These are phyloP conservation scores for Drosophila peninsularis DNA, from an alignment of 2,888 invertebrate genomes.

Conservation along the genomic window DNA sequence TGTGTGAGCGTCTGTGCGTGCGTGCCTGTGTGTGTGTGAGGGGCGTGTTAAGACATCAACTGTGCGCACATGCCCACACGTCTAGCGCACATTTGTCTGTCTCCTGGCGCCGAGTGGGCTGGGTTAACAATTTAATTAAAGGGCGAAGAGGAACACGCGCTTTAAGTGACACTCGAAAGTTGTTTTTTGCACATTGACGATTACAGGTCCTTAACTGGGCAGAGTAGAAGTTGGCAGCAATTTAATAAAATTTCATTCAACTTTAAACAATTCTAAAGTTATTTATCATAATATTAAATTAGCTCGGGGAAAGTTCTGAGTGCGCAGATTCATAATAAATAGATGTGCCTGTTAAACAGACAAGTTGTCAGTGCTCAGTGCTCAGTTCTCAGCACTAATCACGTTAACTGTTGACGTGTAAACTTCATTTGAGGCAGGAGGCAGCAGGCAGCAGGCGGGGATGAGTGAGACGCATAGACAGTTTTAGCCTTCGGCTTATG, in stretches of 20 bases:
- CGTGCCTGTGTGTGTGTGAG: conserved; percentile 9
- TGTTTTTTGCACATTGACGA: background rate
- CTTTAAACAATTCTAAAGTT: background rate
- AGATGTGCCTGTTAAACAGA: background rate
- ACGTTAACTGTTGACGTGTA: conserved; percentile 42
- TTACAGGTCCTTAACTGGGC: background rate
- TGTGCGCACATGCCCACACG: conserved; percentile 48
- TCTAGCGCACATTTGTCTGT: conserved; percentile 37
- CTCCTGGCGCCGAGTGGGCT: conserved; percentile 23
- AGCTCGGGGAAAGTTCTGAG: background rate
- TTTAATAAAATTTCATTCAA: background rate
- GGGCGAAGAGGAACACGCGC: conserved; percentile 33
- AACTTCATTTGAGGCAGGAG: conserved; percentile 23
- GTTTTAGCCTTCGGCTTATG: conserved; percentile 32
- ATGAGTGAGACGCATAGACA: conserved; percentile 16
- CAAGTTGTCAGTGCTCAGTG: conserved; percentile 24
- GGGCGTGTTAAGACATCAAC: conserved; percentile 44
- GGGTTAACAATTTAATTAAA: conserved; percentile 76
- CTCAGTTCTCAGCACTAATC: conserved; percentile 14
- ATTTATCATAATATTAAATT: conserved; percentile 1
- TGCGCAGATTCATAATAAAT: conserved; percentile 7
- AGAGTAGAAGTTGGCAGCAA: background rate
- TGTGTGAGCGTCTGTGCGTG: conserved; percentile 7
- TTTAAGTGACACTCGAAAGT: conserved; percentile 39
- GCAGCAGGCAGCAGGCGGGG: background rate